A percentile compares a stretch with the other conserved stretches of the same genome.
phyloP scores from a whole-genome alignment of 1,140 invertebrate genomes.

The Cydia amplana region DNA sequence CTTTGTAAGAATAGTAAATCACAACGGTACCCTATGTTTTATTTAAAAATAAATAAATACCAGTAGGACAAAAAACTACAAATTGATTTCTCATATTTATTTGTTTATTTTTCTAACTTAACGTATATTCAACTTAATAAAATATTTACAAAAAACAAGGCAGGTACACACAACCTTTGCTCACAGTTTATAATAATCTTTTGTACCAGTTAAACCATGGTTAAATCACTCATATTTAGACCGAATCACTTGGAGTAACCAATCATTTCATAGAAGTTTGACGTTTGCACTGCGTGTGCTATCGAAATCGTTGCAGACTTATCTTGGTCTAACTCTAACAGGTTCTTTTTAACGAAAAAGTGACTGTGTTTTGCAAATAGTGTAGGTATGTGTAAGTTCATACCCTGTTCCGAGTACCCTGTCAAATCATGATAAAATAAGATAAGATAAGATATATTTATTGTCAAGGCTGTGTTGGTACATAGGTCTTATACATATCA shows the following conservation, averaged over 20 bases:
- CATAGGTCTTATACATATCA: too few relatives aligned
- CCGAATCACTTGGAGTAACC: too few relatives aligned
- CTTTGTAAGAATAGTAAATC: too few relatives aligned
- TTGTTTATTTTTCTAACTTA: not conserved
- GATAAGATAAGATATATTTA: too few relatives aligned
- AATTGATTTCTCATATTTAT: not conserved
- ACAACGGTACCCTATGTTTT: too few relatives aligned
- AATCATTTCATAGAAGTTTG: too few relatives aligned
- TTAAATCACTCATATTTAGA: too few relatives aligned
- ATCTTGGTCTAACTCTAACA: not conserved
- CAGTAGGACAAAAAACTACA: not conserved
- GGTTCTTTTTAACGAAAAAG: not conserved
- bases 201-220: not conserved
- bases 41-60: too few relatives aligned
- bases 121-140: not conserved
- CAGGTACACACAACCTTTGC: not conserved
- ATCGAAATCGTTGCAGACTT: too few relatives aligned
- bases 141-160: slow-evolving; percentile 17
- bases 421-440: too few relatives aligned
- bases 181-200: slow-evolving; percentile 1
- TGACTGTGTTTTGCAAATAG: not conserved
- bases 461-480: too few relatives aligned
- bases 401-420: not conserved
- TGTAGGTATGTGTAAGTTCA: not conserved
- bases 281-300: too few relatives aligned